These are phyloP conservation scores for Spermophilus dauricus DNA, from an alignment of 2,113 vertebrate species.

Conservation along the genomic window DNA sequence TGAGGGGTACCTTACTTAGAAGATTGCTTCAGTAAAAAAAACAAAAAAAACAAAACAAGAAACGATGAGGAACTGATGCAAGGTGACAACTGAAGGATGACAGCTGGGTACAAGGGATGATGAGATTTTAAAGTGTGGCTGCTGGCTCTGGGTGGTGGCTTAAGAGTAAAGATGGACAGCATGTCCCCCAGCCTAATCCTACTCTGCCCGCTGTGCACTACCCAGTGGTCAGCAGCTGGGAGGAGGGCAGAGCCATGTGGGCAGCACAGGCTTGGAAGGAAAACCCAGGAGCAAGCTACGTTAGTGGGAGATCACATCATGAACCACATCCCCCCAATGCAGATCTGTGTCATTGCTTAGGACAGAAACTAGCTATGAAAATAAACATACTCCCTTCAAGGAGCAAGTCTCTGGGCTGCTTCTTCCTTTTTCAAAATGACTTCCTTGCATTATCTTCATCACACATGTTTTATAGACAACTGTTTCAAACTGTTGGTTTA, in stretches of 20 bases:
- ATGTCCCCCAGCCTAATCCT: not conserved
- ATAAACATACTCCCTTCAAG: not conserved
- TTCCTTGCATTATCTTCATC: not conserved
- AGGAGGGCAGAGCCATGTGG: too few species aligned
- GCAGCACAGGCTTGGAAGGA: not conserved
- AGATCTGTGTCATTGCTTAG: too few species aligned
- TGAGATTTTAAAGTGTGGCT: not conserved
- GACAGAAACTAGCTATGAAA: not conserved
- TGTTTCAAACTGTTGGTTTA: not conserved
- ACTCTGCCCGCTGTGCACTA: not conserved
- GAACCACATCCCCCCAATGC: too few species aligned
- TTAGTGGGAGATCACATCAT: not conserved
- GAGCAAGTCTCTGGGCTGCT: not conserved
- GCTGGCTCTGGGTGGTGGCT: not conserved
- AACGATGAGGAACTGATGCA: not conserved
- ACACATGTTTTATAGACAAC: not conserved
- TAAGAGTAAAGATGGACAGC: not conserved
- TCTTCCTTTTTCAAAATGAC: not conserved
- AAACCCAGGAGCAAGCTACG: not conserved
- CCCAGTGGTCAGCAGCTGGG: not conserved
- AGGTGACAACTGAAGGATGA: not conserved
- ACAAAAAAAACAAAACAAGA: not conserved
- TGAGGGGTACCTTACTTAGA: not conserved
- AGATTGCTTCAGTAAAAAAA: not conserved
- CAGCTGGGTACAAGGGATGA: not conserved